phyloP scores from a whole-genome alignment of 1,140 invertebrate species.

The Glossosoma conforme region DNA sequence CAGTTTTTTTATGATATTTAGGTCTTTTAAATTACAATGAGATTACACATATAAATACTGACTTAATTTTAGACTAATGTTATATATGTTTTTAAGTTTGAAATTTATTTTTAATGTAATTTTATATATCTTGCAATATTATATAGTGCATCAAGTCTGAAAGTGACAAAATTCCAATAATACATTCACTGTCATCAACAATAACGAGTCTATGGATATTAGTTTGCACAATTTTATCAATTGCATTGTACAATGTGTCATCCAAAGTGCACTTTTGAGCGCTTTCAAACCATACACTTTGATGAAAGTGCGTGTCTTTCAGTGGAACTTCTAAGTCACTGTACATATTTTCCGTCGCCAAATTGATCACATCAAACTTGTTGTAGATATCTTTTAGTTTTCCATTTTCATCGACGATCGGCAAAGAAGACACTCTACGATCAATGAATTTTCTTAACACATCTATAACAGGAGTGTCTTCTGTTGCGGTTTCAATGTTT shows the following conservation, averaged over 20 bases:
- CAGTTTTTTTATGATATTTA: too few species aligned
- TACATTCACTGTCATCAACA: constrained; percentile 84
- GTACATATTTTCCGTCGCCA: constrained; percentile 98
- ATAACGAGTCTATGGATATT: constrained; percentile 95
- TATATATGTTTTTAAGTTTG: too few species aligned
- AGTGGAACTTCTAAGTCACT: constrained; percentile 95
- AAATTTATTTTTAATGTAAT: too few species aligned
- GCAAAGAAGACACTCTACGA: constrained; percentile 90
- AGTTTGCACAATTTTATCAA: constrained; percentile 94
- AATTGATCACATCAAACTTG: constrained; percentile 99
- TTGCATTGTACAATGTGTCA: constrained; percentile 84
- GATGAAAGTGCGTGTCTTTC: constrained; percentile 89
- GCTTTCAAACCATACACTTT: constrained; percentile 97
- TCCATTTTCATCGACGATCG: constrained; percentile 85
- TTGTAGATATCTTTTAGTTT: constrained; percentile 96
- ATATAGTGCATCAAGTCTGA: constrained; percentile 91
- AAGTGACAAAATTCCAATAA: constrained; percentile 93
- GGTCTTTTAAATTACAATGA: too few species aligned
- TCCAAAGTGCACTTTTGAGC: constrained; percentile 93
- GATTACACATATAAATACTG: too few species aligned
- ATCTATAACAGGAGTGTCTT: constrained; percentile 89
- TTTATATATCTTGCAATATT: too few species aligned
- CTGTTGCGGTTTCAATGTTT: constrained; percentile 90
- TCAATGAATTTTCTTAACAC: constrained; percentile 96
- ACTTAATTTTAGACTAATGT: too few species aligned